Conservation (phyloP, 2,113 vertebrate genomes). For the Ictalurus furcatus region DNA sequence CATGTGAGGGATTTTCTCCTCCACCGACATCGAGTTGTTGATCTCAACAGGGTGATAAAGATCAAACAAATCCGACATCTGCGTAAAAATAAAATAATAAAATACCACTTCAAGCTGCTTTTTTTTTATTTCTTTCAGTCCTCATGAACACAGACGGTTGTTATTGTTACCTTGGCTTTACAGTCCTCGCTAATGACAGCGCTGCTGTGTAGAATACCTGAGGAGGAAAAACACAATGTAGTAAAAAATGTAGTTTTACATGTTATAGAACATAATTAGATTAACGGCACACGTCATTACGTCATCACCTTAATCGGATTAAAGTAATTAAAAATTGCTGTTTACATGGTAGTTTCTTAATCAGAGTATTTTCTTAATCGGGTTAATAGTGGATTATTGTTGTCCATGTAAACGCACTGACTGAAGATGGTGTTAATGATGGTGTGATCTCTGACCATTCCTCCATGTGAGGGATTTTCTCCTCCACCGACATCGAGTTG, state of each 20-base stretch:
- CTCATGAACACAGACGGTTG: not conserved
- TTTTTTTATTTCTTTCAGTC: not conserved
- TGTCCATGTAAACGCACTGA: too few species aligned
- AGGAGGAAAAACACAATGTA: slow-evolving; percentile 32
- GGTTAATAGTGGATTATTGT: too few species aligned
- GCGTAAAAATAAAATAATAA: not conserved
- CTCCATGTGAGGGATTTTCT: slow-evolving; percentile 90
- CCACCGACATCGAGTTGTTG: slow-evolving; percentile 72
- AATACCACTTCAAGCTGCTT: too few species aligned
- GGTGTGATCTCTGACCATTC: slow-evolving; percentile 82
- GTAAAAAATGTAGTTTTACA: too few species aligned
- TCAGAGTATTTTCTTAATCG: too few species aligned
- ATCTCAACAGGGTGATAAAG: slow-evolving; percentile 96
- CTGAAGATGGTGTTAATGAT: not conserved
- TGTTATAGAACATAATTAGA: too few species aligned
- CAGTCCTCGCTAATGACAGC: slow-evolving; percentile 74
- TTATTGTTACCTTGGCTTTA: slow-evolving; percentile 76
- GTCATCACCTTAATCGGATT: too few species aligned
- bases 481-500: slow-evolving; percentile 71
- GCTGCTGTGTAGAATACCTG: slow-evolving; percentile 90
- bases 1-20: slow-evolving; percentile 72
- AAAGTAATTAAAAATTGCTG: too few species aligned
- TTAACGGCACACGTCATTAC: too few species aligned
- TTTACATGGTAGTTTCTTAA: too few species aligned
- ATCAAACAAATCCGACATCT: slow-evolving; percentile 82